These are phyloP conservation scores for Patiria pectinifera DNA, from an alignment of 53 echinoderm and acorn worm species.

Conservation along the genomic window DNA sequence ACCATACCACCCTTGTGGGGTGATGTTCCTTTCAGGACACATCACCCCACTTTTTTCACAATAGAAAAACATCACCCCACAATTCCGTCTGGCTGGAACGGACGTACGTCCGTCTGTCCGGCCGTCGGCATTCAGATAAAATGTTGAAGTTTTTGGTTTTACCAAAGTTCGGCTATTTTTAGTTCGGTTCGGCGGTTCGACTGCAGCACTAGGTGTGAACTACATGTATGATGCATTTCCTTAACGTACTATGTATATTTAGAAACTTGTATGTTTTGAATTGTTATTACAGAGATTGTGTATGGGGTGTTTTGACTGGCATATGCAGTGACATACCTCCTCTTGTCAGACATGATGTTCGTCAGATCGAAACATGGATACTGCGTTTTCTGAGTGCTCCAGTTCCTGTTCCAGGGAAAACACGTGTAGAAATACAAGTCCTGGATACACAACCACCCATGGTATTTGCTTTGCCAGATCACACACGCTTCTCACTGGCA, in stretches of 20 bases:
- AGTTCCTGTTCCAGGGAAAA: conserved; percentile 97
- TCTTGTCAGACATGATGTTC: conserved; percentile 89
- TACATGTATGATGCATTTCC: background rate
- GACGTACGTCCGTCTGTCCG: no score
- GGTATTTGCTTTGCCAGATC: conserved; percentile 93
- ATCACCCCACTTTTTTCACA: no score
- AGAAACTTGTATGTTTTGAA: background rate
- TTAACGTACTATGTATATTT: background rate
- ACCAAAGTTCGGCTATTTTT: no score
- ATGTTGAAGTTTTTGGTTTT: no score
- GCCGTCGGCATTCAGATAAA: no score
- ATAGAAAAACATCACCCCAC: no score
- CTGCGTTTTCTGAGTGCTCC: conserved; percentile 93
- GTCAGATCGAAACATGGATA: conserved; percentile 98
- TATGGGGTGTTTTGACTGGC: conserved; percentile 96
- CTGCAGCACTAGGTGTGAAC: no score
- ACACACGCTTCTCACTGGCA: conserved; percentile 94
- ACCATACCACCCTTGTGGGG: no score
- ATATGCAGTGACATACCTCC: conserved; percentile 92
- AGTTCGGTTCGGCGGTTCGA: no score
- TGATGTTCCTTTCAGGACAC: no score
- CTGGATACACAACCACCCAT: conserved; percentile 78
- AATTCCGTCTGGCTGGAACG: no score
- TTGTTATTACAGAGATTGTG: conserved; percentile 82
- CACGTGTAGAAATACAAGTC: conserved; percentile 90